Percentiles rank a stretch among this genome's conserved stretches.
phyloP scores from a whole-genome alignment of 2,797 vertebrate genomes.

The Furcifer pardalis region DNA sequence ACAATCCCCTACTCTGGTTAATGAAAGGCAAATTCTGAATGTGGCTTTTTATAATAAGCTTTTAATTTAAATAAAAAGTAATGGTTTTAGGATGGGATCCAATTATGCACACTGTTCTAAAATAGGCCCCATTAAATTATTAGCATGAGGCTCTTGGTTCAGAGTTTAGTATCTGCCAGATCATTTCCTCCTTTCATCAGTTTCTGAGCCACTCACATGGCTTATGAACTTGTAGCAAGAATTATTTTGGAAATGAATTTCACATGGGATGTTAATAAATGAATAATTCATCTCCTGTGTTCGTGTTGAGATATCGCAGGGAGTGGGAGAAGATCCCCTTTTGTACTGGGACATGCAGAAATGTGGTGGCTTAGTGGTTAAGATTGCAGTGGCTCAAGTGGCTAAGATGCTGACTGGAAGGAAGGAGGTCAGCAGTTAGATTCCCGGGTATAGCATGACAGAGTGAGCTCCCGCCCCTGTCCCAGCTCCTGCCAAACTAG shows the following conservation, averaged over 20 bases:
- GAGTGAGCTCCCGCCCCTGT: too few species aligned
- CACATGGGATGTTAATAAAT: constrained; percentile 61
- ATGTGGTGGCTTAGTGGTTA: too few species aligned
- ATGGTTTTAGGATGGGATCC: constrained; percentile 62
- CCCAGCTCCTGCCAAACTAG: too few species aligned
- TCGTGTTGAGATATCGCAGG: constrained; percentile 54
- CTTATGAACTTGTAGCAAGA: constrained; percentile 65
- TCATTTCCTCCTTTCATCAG: constrained; percentile 64
- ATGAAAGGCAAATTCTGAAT: constrained; percentile 41
- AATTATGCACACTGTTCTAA: constrained; percentile 60
- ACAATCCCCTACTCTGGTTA: constrained; percentile 16
- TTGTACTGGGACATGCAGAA: constrained; percentile 56
- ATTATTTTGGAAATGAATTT: constrained; percentile 67
- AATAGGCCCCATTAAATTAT: constrained; percentile 66
- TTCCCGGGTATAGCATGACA: too few species aligned
- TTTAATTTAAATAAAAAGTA: constrained; percentile 58
- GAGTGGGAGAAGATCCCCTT: background rate
- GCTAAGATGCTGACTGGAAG: too few species aligned
- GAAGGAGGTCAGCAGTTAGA: too few species aligned
- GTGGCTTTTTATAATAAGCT: constrained; percentile 39
- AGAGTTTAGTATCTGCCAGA: constrained; percentile 54
- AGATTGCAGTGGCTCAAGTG: too few species aligned
- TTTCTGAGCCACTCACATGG: constrained; percentile 63
- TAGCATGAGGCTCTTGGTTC: constrained; percentile 55
- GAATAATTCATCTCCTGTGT: constrained; percentile 40